Evolutionary conservation across 2,797 vertebrate genomes (phyloP).

Genomic region (Acanthurus leucopareius): DNA sequence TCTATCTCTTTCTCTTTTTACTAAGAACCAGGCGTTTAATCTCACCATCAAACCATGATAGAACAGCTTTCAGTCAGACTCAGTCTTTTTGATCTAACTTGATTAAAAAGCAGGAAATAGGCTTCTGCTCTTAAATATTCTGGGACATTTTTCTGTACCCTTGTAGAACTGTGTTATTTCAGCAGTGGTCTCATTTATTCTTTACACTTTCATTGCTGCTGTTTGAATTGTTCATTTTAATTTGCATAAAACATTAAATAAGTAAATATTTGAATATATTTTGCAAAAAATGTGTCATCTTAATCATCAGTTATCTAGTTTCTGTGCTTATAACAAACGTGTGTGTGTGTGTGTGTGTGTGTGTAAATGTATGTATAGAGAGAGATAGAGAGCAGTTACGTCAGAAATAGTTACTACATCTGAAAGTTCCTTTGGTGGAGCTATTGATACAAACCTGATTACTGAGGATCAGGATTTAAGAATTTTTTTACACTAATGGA

Average conservation of each 20-base stretch:
- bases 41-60: slow-evolving; percentile 37
- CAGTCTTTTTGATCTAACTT: slow-evolving; percentile 37
- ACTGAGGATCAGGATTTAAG: background rate
- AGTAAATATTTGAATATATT: no score
- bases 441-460: background rate
- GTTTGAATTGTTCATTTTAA: no score
- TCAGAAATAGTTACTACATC: slow-evolving; percentile 46
- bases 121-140: slow-evolving; percentile 8
- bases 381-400: slow-evolving; percentile 17
- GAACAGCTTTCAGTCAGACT: slow-evolving; percentile 28
- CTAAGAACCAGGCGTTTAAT: slow-evolving; percentile 36
- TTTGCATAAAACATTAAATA: no score
- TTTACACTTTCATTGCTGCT: no score
- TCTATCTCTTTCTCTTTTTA: slow-evolving; percentile 30
- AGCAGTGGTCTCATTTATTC: background rate
- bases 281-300: no score
- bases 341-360: no score
- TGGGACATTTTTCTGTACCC: background rate
- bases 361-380: no score
- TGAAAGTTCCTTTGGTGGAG: slow-evolving; percentile 1
- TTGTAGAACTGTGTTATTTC: background rate
- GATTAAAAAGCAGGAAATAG: slow-evolving; percentile 28
- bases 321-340: no score
- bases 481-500: no score
- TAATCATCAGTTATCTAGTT: no score